A percentile compares a stretch with the other conserved stretches of the same genome.
These are phyloP conservation scores for Porites rus DNA, from an alignment of 92 coral and sea anemone genomes.

Conservation along the genomic window DNA sequence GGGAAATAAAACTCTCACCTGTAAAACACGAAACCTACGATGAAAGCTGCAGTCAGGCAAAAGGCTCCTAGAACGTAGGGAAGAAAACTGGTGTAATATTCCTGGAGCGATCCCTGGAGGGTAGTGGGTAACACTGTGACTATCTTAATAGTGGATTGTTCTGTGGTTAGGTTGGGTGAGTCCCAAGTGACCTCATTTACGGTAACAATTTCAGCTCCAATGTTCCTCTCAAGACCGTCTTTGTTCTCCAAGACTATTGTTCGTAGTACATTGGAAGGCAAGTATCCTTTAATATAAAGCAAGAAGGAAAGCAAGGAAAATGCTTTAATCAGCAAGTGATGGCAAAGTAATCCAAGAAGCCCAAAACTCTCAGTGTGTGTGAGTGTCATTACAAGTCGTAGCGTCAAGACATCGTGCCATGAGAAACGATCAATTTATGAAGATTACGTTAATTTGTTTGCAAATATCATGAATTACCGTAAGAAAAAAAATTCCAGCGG, in stretches of 20 bases:
- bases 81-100: conserved; percentile 1
- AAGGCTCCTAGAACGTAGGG: conserved; percentile 11
- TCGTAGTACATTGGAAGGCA: conserved; percentile 33
- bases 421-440: no score
- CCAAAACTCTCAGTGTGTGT: no score
- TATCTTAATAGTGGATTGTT: neutral
- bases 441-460: no score
- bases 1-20: neutral
- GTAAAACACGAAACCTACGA: conserved; percentile 22
- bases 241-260: conserved; percentile 28
- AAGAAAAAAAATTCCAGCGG: no score
- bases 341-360: no score
- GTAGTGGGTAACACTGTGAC: conserved; percentile 14
- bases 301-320: neutral
- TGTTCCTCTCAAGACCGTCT: conserved; percentile 16
- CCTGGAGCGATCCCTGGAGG: neutral
- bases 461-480: no score
- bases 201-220: conserved; percentile 32
- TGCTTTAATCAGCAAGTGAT: neutral
- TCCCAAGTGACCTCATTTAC: conserved; percentile 29
- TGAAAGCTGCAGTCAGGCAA: neutral
- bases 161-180: neutral
- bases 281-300: neutral
- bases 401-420: no score
- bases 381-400: no score